A percentile compares a stretch with the other conserved stretches of the same genome.
Evolutionary conservation across 2,113 vertebrate species (phyloP).

Genomic region (Pristiophorus japonicus): DNA sequence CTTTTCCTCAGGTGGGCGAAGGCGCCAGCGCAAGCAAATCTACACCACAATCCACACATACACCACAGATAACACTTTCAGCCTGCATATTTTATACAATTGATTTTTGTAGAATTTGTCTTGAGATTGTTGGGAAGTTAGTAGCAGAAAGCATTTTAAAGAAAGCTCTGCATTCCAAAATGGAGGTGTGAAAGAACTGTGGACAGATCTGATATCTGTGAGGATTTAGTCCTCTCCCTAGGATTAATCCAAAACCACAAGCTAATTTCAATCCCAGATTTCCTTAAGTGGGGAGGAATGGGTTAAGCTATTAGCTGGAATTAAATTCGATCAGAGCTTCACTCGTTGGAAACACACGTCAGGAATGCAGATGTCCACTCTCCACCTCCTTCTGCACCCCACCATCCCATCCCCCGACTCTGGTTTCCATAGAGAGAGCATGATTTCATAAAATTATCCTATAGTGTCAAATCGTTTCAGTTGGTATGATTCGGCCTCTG

Average conservation of each 20-base stretch:
- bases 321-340: neutral
- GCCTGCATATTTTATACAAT: neutral
- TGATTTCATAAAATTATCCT: neutral
- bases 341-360: neutral
- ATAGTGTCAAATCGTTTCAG: too few relatives aligned
- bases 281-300: neutral
- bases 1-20: too few relatives aligned
- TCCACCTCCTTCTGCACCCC: too few relatives aligned
- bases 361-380: neutral
- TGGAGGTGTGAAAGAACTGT: neutral
- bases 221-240: too few relatives aligned
- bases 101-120: neutral
- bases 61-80: neutral
- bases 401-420: neutral
- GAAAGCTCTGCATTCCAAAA: neutral
- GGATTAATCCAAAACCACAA: neutral
- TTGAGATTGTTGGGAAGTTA: neutral
- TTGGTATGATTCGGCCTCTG: neutral
- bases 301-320: neutral
- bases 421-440: neutral
- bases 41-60: neutral
- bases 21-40: too few relatives aligned
- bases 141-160: neutral
- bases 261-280: too few relatives aligned
- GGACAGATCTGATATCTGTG: neutral